Evolutionary conservation across 2,113 vertebrate species (phyloP).

Genomic region (Poicephalus gulielmi): DNA sequence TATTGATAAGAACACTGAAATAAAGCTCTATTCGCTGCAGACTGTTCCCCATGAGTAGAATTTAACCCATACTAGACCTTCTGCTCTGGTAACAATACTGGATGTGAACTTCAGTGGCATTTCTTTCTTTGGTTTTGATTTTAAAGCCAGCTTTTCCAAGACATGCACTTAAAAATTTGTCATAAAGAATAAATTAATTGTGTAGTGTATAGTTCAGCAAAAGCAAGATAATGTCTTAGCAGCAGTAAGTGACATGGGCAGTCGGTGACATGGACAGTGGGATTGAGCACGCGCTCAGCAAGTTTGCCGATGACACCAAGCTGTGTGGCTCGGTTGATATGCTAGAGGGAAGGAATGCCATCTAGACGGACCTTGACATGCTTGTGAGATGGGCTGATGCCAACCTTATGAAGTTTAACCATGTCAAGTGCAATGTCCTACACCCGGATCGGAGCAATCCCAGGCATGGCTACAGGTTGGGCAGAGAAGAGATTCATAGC

Average conservation of each 20-base stretch:
- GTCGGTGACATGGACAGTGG: no score
- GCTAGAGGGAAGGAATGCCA: no score
- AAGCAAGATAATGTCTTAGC: neutral
- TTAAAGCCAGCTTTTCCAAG: neutral
- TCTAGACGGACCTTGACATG: no score
- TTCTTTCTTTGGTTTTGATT: neutral
- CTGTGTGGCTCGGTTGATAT: no score
- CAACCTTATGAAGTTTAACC: no score
- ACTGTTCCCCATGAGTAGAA: neutral
- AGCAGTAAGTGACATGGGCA: neutral
- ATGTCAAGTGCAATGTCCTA: no score
- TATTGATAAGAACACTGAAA: rapidly evolving
- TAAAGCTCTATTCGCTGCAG: neutral
- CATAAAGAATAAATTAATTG: neutral
- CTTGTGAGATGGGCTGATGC: no score
- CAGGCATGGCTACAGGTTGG: no score
- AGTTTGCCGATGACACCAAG: no score
- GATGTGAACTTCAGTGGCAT: neutral
- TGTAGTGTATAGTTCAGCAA: neutral
- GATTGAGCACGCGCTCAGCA: no score
- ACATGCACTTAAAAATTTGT: neutral
- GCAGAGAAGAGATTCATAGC: no score
- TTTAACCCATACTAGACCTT: neutral
- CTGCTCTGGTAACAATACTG: neutral
- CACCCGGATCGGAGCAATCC: no score